phyloP scores from a whole-genome alignment of 2,797 vertebrate species.

The Poeciliopsis paucimaculata region DNA sequence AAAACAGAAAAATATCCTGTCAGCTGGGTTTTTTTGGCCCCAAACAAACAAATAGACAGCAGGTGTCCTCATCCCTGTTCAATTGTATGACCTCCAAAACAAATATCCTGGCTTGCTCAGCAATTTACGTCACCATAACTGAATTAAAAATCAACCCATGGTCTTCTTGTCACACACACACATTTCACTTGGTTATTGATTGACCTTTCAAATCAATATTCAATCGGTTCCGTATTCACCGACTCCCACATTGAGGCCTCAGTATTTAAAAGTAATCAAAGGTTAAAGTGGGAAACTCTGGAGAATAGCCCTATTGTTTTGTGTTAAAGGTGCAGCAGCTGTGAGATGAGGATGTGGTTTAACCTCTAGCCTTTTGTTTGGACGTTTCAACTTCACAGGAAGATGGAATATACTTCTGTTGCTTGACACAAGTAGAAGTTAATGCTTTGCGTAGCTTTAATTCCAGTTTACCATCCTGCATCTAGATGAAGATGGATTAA shows the following conservation, averaged over 20 bases:
- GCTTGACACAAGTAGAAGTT: background rate
- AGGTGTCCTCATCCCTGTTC: conserved; percentile 27
- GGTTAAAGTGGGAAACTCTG: conserved; percentile 11
- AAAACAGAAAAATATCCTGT: conserved; percentile 52
- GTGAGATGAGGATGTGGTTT: conserved; percentile 18
- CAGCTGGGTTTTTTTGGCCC: conserved; percentile 27
- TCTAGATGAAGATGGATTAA: background rate
- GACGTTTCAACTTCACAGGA: background rate
- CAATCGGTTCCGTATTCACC: conserved; percentile 35
- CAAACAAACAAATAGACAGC: conserved; percentile 27
- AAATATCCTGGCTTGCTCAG: background rate
- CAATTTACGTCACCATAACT: conserved; percentile 17
- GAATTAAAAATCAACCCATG: conserved; percentile 31
- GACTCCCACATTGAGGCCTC: background rate
- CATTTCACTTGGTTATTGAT: conserved; percentile 27
- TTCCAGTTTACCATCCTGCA: background rate
- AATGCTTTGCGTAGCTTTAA: background rate
- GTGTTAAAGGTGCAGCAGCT: conserved; percentile 7
- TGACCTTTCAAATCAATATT: conserved; percentile 42
- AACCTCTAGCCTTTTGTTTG: conserved; percentile 8
- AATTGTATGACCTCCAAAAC: background rate
- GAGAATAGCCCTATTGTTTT: conserved; percentile 17
- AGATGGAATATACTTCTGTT: background rate
- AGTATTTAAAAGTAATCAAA: conserved; percentile 10
- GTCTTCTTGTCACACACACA: background rate